Conservation (phyloP, 1,140 invertebrate genomes). For the Neomicropteryx cornuta region DNA sequence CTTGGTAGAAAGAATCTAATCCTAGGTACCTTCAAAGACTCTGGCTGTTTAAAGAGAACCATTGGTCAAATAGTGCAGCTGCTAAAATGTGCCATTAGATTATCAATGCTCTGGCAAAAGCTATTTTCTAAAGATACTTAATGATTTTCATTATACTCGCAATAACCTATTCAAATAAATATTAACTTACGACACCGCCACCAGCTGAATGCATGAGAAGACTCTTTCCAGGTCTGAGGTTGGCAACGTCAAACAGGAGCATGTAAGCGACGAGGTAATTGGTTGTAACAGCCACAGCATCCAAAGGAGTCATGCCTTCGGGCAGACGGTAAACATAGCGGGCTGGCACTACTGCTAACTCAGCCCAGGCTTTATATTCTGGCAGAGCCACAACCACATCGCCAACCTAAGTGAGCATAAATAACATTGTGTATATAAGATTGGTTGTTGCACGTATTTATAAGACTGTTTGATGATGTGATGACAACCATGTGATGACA, state of each 20-base stretch:
- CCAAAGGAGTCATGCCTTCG: constrained; percentile 60
- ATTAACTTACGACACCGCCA: constrained; percentile 74
- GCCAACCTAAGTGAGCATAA: constrained; percentile 55
- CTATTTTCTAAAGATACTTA: too few species aligned
- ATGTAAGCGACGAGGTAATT: constrained; percentile 81
- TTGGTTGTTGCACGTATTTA: neutral
- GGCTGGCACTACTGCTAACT: constrained; percentile 65
- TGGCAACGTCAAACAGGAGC: constrained; percentile 73
- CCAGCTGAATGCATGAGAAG: constrained; percentile 77
- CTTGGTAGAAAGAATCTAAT: too few species aligned
- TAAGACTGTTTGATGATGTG: too few species aligned
- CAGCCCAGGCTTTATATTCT: constrained; percentile 77
- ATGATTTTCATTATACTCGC: too few species aligned
- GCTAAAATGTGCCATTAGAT: too few species aligned
- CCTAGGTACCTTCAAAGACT: too few species aligned
- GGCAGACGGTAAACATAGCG: constrained; percentile 72
- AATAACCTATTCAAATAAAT: constrained; percentile 11
- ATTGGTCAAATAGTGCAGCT: too few species aligned
- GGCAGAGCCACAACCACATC: constrained; percentile 77
- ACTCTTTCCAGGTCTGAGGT: constrained; percentile 64
- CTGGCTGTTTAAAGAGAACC: too few species aligned
- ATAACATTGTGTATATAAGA: constrained; percentile 1
- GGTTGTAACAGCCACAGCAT: constrained; percentile 74
- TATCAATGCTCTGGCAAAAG: too few species aligned
- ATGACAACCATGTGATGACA: too few species aligned